Conservation (phyloP, 2,797 vertebrate genomes). For the Melanotaenia pygmaea region DNA sequence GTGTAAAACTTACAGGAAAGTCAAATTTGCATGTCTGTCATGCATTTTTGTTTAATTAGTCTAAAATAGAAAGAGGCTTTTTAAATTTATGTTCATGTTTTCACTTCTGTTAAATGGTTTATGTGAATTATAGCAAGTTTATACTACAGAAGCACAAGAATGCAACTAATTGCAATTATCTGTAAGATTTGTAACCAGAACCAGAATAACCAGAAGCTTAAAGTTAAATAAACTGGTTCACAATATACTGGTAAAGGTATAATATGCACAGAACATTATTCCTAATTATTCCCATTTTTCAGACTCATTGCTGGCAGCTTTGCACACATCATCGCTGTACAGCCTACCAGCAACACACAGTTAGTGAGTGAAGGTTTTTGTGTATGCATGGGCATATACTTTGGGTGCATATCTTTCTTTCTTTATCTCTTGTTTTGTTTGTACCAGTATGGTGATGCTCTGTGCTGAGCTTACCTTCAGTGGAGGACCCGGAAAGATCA, state of each 20-base stretch:
- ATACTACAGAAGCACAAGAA: too few species aligned
- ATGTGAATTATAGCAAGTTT: too few species aligned
- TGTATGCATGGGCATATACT: neutral
- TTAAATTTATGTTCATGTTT: too few species aligned
- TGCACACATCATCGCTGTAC: neutral
- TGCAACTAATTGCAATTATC: too few species aligned
- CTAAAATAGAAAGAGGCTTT: too few species aligned
- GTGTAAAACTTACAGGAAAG: too few species aligned
- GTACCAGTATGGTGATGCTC: neutral
- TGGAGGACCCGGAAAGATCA: conserved; percentile 95
- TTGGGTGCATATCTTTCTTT: neutral
- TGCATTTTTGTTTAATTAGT: too few species aligned
- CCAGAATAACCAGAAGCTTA: neutral
- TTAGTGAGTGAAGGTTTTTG: neutral
- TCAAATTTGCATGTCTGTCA: too few species aligned
- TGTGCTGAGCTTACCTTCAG: conserved; percentile 90
- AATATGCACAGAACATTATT: neutral
- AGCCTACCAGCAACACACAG: neutral
- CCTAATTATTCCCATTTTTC: neutral
- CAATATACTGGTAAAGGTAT: neutral
- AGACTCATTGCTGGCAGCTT: conserved; percentile 4
- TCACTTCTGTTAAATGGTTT: too few species aligned
- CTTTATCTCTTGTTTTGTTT: conserved; percentile 3
- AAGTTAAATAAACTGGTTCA: neutral
- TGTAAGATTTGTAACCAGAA: too few species aligned